These are phyloP conservation scores for Cyphomyrus plagiostoma DNA, from an alignment of 2,113 vertebrate genomes.

Conservation along the genomic window DNA sequence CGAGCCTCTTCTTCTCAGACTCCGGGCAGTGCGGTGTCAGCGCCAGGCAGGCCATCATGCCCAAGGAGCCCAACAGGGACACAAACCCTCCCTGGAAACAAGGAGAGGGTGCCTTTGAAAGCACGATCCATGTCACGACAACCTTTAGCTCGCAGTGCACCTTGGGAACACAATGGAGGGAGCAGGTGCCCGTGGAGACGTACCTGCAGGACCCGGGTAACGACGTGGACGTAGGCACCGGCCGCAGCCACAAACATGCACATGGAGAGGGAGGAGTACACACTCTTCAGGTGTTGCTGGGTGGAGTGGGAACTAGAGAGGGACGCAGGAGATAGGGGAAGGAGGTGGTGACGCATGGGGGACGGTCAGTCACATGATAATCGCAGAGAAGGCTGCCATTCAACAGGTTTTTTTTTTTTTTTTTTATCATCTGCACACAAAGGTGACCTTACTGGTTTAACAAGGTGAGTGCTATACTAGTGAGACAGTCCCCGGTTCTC, in stretches of 20 bases:
- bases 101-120: background rate
- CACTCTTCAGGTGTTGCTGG: slow-evolving; percentile 91
- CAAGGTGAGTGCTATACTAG: background rate
- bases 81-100: slow-evolving; percentile 72
- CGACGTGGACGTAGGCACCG: slow-evolving; percentile 78
- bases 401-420: background rate
- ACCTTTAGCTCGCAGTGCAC: background rate
- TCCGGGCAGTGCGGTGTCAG: slow-evolving; percentile 80
- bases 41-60: slow-evolving; percentile 83
- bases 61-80: slow-evolving; percentile 73
- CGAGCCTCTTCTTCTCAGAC: slow-evolving; percentile 83
- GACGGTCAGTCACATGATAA: background rate
- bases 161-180: background rate
- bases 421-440: background rate
- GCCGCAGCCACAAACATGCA: slow-evolving; percentile 83
- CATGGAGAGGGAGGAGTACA: slow-evolving; percentile 81
- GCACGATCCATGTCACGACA: background rate
- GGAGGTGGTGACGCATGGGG: background rate
- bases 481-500: background rate
- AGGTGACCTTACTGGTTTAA: background rate
- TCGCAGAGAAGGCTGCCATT: background rate
- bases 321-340: background rate
- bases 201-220: slow-evolving; percentile 83
- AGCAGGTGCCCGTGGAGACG: slow-evolving; percentile 15
- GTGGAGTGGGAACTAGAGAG: slow-evolving; percentile 77